Base-by-base conservation (phyloP, 2,797 vertebrate species). In the Coilia nasus region DNA sequence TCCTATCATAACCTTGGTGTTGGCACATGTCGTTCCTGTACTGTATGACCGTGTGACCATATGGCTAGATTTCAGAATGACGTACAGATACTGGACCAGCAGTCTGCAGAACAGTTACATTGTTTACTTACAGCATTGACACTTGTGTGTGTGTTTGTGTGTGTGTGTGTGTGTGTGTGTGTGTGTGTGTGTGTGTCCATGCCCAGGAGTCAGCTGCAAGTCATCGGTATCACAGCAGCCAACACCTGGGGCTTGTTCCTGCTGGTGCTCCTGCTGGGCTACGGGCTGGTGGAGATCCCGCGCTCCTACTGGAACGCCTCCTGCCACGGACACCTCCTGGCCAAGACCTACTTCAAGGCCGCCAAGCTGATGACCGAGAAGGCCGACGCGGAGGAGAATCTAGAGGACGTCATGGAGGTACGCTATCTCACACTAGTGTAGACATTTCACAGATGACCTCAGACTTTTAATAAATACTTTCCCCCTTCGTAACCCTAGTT, bases 171-270 rank as follows among this genome's bases (percentile, higher is more conserved):
- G 62, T 31, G 12, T 35, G 23, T 67, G 62, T 75, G 12, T 35
- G 15, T 35, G 12, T 75, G 31, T 71, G 15, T 19, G 11, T 85
- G 23, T 83, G 0, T 78, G 31, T 62, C 25, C 41, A 11, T 25
- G 0, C 81, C 86, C 88, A 99, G 98, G 97, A 94, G 88, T 41
- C 95, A 97, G 11, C 95, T 99, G 78, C 97, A 97, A 90, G 98
- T 97, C 6, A 97, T 98, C 47, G 95, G 97, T 50, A 99, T 98
- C 87, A 97, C 97, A 0, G 97, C 98, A 44, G 97, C 97, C 83
- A 98, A 98, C 89, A 98, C 97, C 0, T 99, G 98, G 98, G 98
- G 98, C 56, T 95, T 99, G 0, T 98, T 99, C 90, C 96, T 98
- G 81, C 94, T 99, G n/a, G 97, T 99, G 83, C 90, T 99, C 87